A percentile compares a stretch with the other conserved stretches of the same genome.
These are phyloP conservation scores for Amphipyra tragopoginis DNA, from an alignment of 2,888 invertebrate genomes.

Conservation along the genomic window DNA sequence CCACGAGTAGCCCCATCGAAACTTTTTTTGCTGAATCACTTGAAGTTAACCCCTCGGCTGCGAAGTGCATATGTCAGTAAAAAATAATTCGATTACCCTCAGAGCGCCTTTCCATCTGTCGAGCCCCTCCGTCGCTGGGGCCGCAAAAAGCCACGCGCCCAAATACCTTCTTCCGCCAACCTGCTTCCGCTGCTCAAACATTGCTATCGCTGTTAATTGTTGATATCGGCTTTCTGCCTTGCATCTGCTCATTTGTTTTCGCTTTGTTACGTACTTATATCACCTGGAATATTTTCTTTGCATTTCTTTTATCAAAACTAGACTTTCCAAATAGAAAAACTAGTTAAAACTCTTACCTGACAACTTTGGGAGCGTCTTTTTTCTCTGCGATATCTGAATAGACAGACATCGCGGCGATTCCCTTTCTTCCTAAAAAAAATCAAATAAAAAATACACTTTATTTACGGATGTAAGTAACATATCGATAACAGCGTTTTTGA, in stretches of 20 bases:
- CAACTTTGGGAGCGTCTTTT: not conserved
- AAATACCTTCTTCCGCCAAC: constrained; percentile 78
- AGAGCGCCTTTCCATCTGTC: constrained; percentile 74
- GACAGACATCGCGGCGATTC: constrained; percentile 26
- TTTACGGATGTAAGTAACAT: constrained; percentile 60
- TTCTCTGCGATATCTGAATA: not conserved
- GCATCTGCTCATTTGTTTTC: constrained; percentile 46
- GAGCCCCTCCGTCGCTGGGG: constrained; percentile 66
- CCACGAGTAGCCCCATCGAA: constrained; percentile 45
- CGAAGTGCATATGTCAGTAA: constrained; percentile 60
- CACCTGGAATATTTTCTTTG: not conserved
- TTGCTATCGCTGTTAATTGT: constrained; percentile 57
- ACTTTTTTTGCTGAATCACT: constrained; percentile 63
- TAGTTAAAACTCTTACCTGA: not conserved
- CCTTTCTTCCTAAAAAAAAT: constrained; percentile 18
- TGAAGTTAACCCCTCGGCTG: constrained; percentile 62
- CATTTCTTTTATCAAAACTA: not conserved
- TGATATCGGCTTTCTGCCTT: constrained; percentile 56
- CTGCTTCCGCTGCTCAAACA: constrained; percentile 78
- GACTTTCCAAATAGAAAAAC: not conserved
- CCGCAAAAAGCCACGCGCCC: constrained; percentile 80
- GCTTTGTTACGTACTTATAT: constrained; percentile 3
- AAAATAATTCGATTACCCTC: constrained; percentile 72
- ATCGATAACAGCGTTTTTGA: constrained; percentile 56
- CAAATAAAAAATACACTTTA: constrained; percentile 44